These are phyloP conservation scores for Papilio demoleus DNA, from an alignment of 2,888 invertebrate species.

Conservation along the genomic window DNA sequence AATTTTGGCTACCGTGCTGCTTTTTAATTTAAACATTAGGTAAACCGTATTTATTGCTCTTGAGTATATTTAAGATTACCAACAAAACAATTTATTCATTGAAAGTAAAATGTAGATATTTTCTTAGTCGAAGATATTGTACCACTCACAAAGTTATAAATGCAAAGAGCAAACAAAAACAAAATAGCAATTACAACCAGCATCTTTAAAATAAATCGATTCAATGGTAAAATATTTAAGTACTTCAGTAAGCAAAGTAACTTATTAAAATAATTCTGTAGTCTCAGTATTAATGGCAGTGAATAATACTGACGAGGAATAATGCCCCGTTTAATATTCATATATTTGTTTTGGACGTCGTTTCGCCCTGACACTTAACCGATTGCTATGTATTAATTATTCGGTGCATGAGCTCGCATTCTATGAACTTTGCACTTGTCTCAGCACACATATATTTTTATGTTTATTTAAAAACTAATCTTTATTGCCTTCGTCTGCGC, in stretches of 20 bases:
- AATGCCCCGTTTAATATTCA: conserved; percentile 73
- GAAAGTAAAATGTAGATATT: too few relatives aligned
- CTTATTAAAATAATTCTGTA: conserved; percentile 41
- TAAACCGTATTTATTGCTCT: too few relatives aligned
- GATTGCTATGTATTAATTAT: conserved; percentile 73
- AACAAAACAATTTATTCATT: too few relatives aligned
- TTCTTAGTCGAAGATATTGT: too few relatives aligned
- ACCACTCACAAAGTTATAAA: not conserved
- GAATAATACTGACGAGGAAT: conserved; percentile 58
- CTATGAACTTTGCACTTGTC: conserved; percentile 55
- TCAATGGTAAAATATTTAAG: conserved; percentile 22
- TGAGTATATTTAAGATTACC: too few relatives aligned
- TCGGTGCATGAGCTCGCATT: conserved; percentile 65
- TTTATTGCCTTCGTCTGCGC: too few relatives aligned
- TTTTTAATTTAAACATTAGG: too few relatives aligned
- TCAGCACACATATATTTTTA: not conserved
- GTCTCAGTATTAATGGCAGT: conserved; percentile 50
- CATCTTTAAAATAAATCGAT: conserved; percentile 8
- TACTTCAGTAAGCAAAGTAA: conserved; percentile 17
- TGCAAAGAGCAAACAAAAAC: not conserved
- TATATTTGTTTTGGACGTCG: conserved; percentile 74
- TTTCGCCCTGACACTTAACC: conserved; percentile 67
- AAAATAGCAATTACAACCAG: not conserved
- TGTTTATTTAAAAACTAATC: conserved; percentile 41
- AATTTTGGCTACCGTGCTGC: too few relatives aligned